These are phyloP conservation scores for Psylliodes chrysocephalus DNA, from an alignment of 2,888 invertebrate genomes.

Conservation along the genomic window DNA sequence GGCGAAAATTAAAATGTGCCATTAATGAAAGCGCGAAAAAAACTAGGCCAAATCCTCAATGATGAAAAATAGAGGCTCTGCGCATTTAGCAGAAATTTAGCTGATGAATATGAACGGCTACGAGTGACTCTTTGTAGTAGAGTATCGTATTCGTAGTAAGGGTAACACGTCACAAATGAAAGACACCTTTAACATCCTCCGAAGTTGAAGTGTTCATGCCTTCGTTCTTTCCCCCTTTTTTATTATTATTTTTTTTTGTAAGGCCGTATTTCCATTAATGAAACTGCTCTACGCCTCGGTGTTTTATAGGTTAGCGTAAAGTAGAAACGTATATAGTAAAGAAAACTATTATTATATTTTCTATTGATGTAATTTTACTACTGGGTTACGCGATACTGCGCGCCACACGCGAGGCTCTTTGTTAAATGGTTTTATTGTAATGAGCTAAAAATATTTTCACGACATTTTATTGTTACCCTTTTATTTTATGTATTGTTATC, in stretches of 20 bases:
- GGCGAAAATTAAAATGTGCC: not conserved
- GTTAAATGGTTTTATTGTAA: not conserved
- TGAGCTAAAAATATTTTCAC: not conserved
- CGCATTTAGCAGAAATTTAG: slow-evolving; percentile 15
- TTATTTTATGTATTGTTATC: not conserved
- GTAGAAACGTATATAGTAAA: not conserved
- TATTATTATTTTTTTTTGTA: too few relatives aligned
- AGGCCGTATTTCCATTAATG: not conserved
- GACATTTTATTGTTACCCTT: not conserved
- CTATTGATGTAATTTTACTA: not conserved
- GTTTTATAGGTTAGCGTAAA: not conserved
- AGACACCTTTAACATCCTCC: slow-evolving; percentile 16
- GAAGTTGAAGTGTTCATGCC: slow-evolving; percentile 12
- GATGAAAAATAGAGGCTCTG: slow-evolving; percentile 1
- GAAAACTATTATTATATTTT: not conserved
- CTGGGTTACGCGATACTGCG: not conserved
- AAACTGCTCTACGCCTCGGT: not conserved
- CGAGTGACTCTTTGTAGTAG: not conserved
- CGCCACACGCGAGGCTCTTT: not conserved
- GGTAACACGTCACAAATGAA: slow-evolving; percentile 24
- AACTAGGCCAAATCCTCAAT: not conserved
- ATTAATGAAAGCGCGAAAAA: not conserved
- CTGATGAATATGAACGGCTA: slow-evolving; percentile 20
- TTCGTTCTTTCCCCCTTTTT: not conserved
- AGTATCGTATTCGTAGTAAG: slow-evolving; percentile 25